Evolutionary conservation across 2,888 invertebrate species (phyloP).

Genomic region (Hedychridium roseum): DNA sequence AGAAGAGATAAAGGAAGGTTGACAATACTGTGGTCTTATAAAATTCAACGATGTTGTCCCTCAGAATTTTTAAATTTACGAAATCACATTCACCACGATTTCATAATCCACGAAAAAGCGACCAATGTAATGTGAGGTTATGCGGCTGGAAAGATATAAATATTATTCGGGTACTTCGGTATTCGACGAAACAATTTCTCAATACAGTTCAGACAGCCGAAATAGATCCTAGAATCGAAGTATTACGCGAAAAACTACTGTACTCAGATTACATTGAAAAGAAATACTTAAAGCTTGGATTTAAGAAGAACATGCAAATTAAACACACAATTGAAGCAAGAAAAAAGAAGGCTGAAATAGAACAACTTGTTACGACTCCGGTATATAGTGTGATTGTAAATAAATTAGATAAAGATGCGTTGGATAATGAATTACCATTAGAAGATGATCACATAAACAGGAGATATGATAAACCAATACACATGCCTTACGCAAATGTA

Average conservation of each 20-base stretch:
- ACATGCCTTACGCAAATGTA: slow-evolving; percentile 51
- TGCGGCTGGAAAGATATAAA: too few relatives aligned
- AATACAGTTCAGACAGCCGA: too few relatives aligned
- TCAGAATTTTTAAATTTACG: too few relatives aligned
- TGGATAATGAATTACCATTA: background rate
- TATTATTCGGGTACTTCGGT: too few relatives aligned
- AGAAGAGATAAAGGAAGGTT: too few relatives aligned
- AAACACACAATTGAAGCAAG: slow-evolving; percentile 29
- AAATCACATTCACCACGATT: too few relatives aligned
- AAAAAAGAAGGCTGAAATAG: slow-evolving; percentile 31
- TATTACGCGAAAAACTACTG: slow-evolving; percentile 55
- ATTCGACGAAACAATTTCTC: background rate
- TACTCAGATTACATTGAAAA: slow-evolving; percentile 61
- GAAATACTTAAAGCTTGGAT: slow-evolving; percentile 42
- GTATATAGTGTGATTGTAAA: slow-evolving; percentile 67
- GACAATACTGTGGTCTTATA: too few relatives aligned
- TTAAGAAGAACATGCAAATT: slow-evolving; percentile 28
- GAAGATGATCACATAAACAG: background rate
- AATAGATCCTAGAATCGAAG: slow-evolving; percentile 38
- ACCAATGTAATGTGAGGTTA: too few relatives aligned
- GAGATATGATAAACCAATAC: slow-evolving; percentile 23
- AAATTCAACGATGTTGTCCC: too few relatives aligned
- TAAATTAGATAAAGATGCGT: slow-evolving; percentile 34
- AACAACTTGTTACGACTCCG: slow-evolving; percentile 50
- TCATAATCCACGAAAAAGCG: too few relatives aligned